phyloP scores from a whole-genome alignment of 1,140 invertebrate species.

The Gerris buenoi region DNA sequence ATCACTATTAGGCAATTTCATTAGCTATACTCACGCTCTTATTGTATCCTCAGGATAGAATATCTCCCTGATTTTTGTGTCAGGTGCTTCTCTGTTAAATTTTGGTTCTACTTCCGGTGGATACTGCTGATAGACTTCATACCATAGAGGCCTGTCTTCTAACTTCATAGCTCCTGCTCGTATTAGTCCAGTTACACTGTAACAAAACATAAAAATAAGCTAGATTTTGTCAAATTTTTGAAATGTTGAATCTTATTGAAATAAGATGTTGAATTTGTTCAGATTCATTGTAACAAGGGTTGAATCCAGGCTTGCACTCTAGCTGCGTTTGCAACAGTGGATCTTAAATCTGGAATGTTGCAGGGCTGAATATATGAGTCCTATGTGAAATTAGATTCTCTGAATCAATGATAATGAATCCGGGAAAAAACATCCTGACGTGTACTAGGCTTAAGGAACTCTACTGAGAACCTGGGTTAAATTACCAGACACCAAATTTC shows the following conservation, averaged over 20 bases:
- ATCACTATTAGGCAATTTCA: no score
- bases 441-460: no score
- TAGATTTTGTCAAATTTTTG: neutral
- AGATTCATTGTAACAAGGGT: neutral
- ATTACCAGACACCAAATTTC: no score
- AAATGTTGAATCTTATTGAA: neutral
- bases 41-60: conserved; percentile 74
- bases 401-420: no score
- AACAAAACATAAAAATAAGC: conserved; percentile 26
- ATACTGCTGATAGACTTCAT: conserved; percentile 69
- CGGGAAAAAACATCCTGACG: no score
- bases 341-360: no score
- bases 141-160: conserved; percentile 76
- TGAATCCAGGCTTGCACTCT: no score
- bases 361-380: no score
- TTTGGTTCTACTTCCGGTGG: conserved; percentile 65
- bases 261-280: neutral
- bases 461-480: no score
- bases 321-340: no score
- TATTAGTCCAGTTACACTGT: conserved; percentile 57
- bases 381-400: no score
- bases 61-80: conserved; percentile 46
- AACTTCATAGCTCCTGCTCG: conserved; percentile 53
- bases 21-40: conserved; percentile 45
- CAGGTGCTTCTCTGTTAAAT: conserved; percentile 44